These are phyloP conservation scores for Platysteira castanea DNA, from an alignment of 2,113 vertebrate genomes.

Conservation along the genomic window DNA sequence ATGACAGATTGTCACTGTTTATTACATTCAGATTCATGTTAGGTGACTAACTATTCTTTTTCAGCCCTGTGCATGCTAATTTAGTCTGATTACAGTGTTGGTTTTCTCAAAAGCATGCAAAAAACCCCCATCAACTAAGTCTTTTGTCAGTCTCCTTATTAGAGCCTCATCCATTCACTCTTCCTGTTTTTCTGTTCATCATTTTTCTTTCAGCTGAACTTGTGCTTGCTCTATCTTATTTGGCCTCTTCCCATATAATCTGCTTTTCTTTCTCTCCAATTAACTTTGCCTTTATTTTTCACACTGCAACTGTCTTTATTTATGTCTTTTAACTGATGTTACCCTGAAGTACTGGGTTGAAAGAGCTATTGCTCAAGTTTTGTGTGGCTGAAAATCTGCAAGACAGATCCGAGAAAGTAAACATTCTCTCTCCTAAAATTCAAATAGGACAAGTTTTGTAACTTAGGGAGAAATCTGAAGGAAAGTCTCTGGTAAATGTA, in stretches of 20 bases:
- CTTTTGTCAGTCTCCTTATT: slow-evolving; percentile 4
- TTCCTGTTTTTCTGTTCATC: background rate
- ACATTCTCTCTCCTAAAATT: background rate
- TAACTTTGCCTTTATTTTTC: slow-evolving; percentile 13
- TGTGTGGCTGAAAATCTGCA: background rate
- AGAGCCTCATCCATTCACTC: background rate
- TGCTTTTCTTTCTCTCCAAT: slow-evolving; percentile 5
- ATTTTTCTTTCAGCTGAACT: background rate
- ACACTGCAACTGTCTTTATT: background rate
- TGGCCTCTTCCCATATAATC: background rate
- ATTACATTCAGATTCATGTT: slow-evolving; percentile 38
- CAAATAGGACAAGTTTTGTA: background rate
- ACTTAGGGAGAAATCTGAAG: background rate
- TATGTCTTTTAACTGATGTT: background rate
- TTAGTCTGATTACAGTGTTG: slow-evolving; percentile 27
- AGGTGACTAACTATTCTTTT: slow-evolving; percentile 52
- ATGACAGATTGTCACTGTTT: slow-evolving; percentile 45
- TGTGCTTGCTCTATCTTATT: background rate
- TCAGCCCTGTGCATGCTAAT: slow-evolving; percentile 31
- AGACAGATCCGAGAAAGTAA: background rate
- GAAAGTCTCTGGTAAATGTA: background rate
- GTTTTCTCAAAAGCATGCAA: slow-evolving; percentile 18
- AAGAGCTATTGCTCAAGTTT: background rate
- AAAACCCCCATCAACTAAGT: background rate
- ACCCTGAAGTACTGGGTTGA: background rate